These are phyloP conservation scores for Tortrix viridana DNA, from an alignment of 2,888 invertebrate species.

Conservation along the genomic window DNA sequence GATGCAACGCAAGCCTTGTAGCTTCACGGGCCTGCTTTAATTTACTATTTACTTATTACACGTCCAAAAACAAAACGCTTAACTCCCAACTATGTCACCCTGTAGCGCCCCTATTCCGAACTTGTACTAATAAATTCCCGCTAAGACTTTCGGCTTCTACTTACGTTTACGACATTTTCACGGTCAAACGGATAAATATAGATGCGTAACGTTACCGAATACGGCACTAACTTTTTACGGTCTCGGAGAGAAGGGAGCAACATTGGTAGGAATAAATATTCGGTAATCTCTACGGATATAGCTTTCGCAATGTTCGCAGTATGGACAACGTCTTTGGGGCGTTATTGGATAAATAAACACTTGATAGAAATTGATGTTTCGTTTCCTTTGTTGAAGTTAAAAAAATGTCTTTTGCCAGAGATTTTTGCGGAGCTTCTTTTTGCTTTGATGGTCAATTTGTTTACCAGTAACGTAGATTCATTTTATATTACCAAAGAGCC, in stretches of 20 bases:
- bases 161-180: constrained; percentile 35
- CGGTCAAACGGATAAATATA: constrained; percentile 37
- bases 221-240: constrained; percentile 37
- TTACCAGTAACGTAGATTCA: no score
- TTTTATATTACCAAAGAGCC: no score
- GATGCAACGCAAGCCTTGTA: no score
- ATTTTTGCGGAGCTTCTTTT: no score
- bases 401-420: no score
- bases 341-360: constrained; percentile 16
- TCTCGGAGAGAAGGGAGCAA: constrained; percentile 22
- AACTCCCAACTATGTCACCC: not conserved
- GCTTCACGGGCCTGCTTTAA: no score
- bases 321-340: constrained; percentile 34
- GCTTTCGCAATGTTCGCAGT: constrained; percentile 30
- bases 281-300: constrained; percentile 35
- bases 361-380: not conserved
- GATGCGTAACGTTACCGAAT: constrained; percentile 31
- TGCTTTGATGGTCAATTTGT: no score
- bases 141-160: constrained; percentile 25
- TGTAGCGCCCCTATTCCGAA: constrained; percentile 17
- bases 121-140: constrained; percentile 25
- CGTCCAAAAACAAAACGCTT: no score
- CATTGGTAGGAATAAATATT: constrained; percentile 34
- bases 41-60: no score
- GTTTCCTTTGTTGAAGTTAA: no score